Evolutionary conservation across 2,113 vertebrate genomes (phyloP), one percentile per base, ranked within the genome.

Genomic region (Leptosomus discolor): DNA sequence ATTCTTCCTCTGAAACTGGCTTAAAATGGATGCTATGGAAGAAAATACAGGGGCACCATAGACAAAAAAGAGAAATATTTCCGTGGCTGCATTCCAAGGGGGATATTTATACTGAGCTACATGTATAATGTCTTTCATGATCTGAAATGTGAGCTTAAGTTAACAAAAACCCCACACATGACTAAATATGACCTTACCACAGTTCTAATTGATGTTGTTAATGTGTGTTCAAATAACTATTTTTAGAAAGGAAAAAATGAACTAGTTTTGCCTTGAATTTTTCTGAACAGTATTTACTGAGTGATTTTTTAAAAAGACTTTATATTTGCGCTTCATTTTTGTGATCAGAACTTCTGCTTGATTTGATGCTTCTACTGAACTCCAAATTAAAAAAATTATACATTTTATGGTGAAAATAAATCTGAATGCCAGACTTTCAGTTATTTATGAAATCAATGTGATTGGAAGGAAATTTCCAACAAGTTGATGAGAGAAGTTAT

Each of bases 11-110:
- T 53, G 21, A 61, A 81, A 50, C 12, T 39, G 29, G 27, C 30
- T 43, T 68, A 15, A 85, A 75, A 51, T 45, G 30, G 32, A 16
- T 68, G 20, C 7, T 85, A 22, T n/a, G 12, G 11, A 85, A 91
- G 21, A 30, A 3, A 56, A 54, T 50, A 37, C 0, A 0, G 75
- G 34, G 15, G 4, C 5, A 60, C 4, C 9, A 15, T 1, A 51
- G 7, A 26, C 12, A 53, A 58, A 74, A 51, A 77, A 65, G 5
- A 65, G 2, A 69, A 77, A 41, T 41, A 64, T 23, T 78, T 70
- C 29, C 3, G 18, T 39, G 12, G 6, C 15, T 58, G 11, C 29
- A n/a, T 54, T 12, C 8, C 10, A 75, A n/a, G 8, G 10, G 2
- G 1, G 3, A 34, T 87, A 58, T 67, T 87, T 75, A 29, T 48